Evolutionary conservation across 2,888 invertebrate genomes (phyloP), one percentile per base, ranked within the genome.

Genomic region (Alsophila aescularia): DNA sequence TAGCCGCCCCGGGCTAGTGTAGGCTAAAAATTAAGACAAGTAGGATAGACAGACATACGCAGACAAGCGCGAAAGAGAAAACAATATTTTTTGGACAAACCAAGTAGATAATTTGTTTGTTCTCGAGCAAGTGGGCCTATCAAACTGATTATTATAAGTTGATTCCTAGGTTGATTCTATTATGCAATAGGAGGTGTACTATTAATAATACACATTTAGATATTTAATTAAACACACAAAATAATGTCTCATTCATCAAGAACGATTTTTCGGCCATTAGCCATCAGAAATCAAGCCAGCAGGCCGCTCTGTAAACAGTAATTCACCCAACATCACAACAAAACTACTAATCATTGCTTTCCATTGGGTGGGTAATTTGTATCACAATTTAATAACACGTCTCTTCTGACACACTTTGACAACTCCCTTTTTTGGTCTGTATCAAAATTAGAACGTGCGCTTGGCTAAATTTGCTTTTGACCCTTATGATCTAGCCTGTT

Each of bases 321-420:
- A 58, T 58, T 58, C 48, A 48, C 45, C 35, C 44, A 55, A 55
- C 50, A 53, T 57, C 57, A 60, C 52, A 55, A 60, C 51, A 59
- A 60, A 62, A 77, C 77, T 85, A 88, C 76, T 85, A 88, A 87
- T 88, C 85, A 88, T 89, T 75, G 77, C 82, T 68, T 74, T 69
- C 72, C 75, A 80, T 73, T 77, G 67, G 58, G 71, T 77, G 78
- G 79, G 73, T 79, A 79, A 83, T 87, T 85, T 83, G 76, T 76
- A 83, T 81, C 79, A 79, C 81, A 81, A 89, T 85, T 83, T 90
- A 90, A 90, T 90, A 87, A 87, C 79, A 82, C 78, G 72, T 79
- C 75, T 68, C 70, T 72, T 71, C 77, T 81, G 83, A 83, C 87
- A 83, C 82, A 83, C 70, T 83, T 71, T 68, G 70, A 70, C 69